A percentile compares a stretch with the other conserved stretches of the same genome.
These are phyloP conservation scores for Drosophila ercepeae DNA, from an alignment of 1,140 invertebrate genomes.

Conservation along the genomic window DNA sequence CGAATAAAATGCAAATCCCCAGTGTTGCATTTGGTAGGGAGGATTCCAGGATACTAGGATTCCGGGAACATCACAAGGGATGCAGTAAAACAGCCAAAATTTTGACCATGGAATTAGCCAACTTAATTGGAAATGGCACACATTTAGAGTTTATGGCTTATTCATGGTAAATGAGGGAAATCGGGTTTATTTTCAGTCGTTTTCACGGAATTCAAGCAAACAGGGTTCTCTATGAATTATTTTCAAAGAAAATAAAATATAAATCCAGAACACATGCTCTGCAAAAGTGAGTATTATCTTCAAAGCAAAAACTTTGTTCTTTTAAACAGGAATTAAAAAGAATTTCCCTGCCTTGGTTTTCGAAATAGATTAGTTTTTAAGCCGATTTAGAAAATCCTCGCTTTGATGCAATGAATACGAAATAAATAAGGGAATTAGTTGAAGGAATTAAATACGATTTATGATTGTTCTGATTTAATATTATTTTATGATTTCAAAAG, in stretches of 20 bases:
- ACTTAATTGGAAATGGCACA: not conserved
- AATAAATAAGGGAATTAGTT: not conserved
- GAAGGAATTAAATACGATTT: too few relatives aligned
- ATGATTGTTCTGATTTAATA: too few relatives aligned
- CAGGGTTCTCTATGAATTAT: too few relatives aligned
- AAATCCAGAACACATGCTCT: not conserved
- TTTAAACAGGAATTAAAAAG: not conserved
- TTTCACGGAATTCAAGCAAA: not conserved
- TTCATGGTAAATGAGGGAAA: too few relatives aligned
- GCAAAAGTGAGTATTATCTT: not conserved
- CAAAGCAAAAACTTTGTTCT: not conserved
- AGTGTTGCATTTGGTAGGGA: not conserved
- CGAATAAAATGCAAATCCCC: slow-evolving; percentile 66
- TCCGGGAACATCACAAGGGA: too few relatives aligned
- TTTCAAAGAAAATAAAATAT: too few relatives aligned
- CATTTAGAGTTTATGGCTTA: not conserved
- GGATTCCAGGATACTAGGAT: not conserved
- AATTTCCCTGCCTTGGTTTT: not conserved
- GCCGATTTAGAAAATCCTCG: not conserved
- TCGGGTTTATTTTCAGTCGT: not conserved
- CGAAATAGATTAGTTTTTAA: not conserved
- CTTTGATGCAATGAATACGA: too few relatives aligned
- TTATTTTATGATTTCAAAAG: too few relatives aligned
- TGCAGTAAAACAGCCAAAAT: too few relatives aligned
- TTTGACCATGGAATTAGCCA: not conserved